A percentile compares a stretch with the other conserved stretches of the same genome.
Evolutionary conservation across 2,113 vertebrate genomes (phyloP).

Genomic region (Pteronura brasiliensis): DNA sequence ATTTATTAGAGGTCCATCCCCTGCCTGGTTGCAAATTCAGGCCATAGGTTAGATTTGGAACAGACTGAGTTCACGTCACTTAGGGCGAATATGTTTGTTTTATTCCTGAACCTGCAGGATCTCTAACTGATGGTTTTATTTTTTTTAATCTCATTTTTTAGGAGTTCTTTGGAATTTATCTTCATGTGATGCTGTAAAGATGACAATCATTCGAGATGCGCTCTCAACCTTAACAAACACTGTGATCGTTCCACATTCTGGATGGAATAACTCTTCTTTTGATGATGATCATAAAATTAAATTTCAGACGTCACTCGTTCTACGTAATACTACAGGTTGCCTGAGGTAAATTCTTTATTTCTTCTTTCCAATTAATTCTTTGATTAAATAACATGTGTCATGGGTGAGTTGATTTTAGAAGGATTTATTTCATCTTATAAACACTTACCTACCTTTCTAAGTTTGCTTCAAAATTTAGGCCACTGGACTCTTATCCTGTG

Average conservation of each 20-base stretch:
- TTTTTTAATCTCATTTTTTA: conserved; percentile 71
- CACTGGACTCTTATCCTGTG: neutral
- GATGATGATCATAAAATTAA: conserved; percentile 98
- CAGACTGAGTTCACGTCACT: neutral
- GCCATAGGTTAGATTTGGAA: neutral
- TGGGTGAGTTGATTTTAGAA: neutral
- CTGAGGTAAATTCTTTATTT: conserved; percentile 86
- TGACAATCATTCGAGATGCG: conserved; percentile 97
- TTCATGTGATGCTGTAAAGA: conserved; percentile 96
- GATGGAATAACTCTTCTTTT: conserved; percentile 96
- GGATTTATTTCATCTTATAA: neutral
- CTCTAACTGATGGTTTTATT: neutral
- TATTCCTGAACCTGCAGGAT: neutral
- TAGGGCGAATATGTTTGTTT: neutral
- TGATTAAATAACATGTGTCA: neutral
- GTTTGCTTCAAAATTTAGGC: neutral
- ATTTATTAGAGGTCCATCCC: neutral
- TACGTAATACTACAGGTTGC: conserved; percentile 96
- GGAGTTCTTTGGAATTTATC: conserved; percentile 99
- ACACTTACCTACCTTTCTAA: neutral
- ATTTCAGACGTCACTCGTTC: conserved; percentile 95
- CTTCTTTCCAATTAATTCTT: neutral
- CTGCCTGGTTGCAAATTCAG: neutral
- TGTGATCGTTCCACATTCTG: conserved; percentile 98
- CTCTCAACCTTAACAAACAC: conserved; percentile 94